phyloP scores from a whole-genome alignment of 2,888 invertebrate genomes.

The Hirtodrosophila alboralis region DNA sequence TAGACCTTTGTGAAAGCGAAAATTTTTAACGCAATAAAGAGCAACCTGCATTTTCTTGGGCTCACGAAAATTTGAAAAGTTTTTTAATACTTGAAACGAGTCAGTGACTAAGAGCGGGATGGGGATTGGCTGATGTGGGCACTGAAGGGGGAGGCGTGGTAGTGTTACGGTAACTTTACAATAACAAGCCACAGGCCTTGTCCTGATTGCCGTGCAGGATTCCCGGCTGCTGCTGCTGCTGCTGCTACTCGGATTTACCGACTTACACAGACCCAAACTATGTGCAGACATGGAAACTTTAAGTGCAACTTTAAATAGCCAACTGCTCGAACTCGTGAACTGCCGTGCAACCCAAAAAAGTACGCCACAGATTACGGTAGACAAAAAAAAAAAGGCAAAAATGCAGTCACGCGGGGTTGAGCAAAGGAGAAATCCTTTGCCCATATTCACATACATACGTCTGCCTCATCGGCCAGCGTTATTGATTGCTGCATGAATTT shows the following conservation, averaged over 20 bases:
- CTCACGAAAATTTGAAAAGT: conserved; percentile 65
- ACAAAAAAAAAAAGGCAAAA: conserved; percentile 19
- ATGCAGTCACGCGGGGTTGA: conserved; percentile 11
- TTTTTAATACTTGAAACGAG: conserved; percentile 61
- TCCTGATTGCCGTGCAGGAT: conserved; percentile 17
- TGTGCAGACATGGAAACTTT: conserved; percentile 40
- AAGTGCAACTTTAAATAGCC: conserved; percentile 29
- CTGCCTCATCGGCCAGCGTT: conserved; percentile 35
- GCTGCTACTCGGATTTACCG: not conserved
- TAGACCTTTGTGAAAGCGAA: conserved; percentile 64
- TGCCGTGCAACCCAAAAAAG: conserved; percentile 4
- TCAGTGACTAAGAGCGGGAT: conserved; percentile 1
- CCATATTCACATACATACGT: conserved; percentile 11
- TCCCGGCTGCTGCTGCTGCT: no score
- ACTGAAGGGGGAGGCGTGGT: not conserved
- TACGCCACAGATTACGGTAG: conserved; percentile 13
- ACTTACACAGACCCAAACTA: conserved; percentile 27
- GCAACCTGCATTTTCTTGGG: conserved; percentile 65
- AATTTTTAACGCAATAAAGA: conserved; percentile 70
- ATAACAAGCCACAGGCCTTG: conserved; percentile 33
- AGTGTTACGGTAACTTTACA: conserved; percentile 25
- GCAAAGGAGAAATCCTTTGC: no score
- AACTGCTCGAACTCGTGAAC: not conserved
- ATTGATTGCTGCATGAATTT: conserved; percentile 57
- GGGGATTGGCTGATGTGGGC: not conserved